Base-by-base conservation (phyloP, 2,113 vertebrate species). In the Pyxicephalus adspersus region DNA sequence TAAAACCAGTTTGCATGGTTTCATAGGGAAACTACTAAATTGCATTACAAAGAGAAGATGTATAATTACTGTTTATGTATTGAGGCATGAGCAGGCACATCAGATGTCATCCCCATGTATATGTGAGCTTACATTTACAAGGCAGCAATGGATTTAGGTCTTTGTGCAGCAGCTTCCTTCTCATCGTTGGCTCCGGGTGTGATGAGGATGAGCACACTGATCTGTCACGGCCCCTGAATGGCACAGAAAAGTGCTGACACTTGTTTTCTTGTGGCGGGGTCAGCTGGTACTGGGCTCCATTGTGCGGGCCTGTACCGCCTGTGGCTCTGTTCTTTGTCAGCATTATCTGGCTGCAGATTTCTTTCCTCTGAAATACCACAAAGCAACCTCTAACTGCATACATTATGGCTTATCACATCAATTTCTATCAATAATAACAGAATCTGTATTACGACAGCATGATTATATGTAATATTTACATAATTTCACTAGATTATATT, bases 201-300 rank as follows among this genome's bases (percentile, higher is more conserved):
- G 50, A 25, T 71, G 67, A 71, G 67, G 50, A 16, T 79, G 29
- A 68, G 64, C 77, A 68, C 52, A 66, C 22, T 20, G 52, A 68
- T 78, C 29, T 58, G 64, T 78, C 64, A 60, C 63, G 45, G 64
- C 7, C 29, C 34, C 75, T 68, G 52, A 57, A 34, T 67, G 76
- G 19, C n/a, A 61, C 20, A 38, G 64, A 60, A 70, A 80, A 60
- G 66, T 58, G 77, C 77, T 80, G 77, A 80, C 77, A 55, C 23
- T 50, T 58, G 52, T 50, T 57, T 79, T 68, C 76, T 31, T 78
- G 64, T 2, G 18, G 9, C 4, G 28, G 77, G 57, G 34, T 71
- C 55, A 52, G 77, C 38, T 52, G 66, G 65, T 63, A 28, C 66
- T 31, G 57, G 68, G 57, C 50, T 61, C 77, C 31, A 28, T 67